phyloP scores from a whole-genome alignment of 2,113 vertebrate species.

The Anguilla rostrata region DNA sequence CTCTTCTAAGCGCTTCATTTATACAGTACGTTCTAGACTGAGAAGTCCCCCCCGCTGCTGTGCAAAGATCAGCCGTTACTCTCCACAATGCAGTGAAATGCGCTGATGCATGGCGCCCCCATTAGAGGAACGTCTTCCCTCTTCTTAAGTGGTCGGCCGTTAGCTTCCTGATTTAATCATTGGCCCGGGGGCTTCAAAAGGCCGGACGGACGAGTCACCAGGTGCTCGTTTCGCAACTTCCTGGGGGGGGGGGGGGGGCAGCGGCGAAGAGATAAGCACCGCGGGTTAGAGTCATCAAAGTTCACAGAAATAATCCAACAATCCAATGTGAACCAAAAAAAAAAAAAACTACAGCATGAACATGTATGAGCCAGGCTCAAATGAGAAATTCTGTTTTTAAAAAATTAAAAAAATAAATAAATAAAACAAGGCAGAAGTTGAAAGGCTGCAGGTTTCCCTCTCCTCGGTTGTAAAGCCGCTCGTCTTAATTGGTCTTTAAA shows the following conservation, averaged over 20 bases:
- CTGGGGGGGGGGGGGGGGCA: too few species aligned
- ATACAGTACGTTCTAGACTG: not conserved
- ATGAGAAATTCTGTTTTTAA: constrained; percentile 10
- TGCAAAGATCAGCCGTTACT: not conserved
- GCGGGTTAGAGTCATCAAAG: not conserved
- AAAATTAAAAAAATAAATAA: not conserved
- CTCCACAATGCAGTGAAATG: not conserved
- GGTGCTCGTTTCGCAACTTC: not conserved
- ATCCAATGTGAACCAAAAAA: constrained; percentile 4
- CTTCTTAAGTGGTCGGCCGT: not conserved
- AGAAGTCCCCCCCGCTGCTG: not conserved
- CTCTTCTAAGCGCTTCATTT: too few species aligned
- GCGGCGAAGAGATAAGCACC: not conserved
- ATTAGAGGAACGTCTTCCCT: not conserved
- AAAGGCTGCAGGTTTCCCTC: constrained; percentile 29
- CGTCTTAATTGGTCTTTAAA: constrained; percentile 55
- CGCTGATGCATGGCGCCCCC: not conserved
- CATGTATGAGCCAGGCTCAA: constrained; percentile 38
- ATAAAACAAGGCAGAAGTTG: not conserved
- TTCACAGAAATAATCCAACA: not conserved
- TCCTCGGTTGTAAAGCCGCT: constrained; percentile 33
- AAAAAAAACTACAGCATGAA: constrained; percentile 33
- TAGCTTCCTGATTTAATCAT: not conserved
- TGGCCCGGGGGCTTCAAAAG: not conserved
- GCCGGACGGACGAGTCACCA: not conserved